phyloP scores from a whole-genome alignment of 2,797 vertebrate species.

The Loriculus beryllinus region DNA sequence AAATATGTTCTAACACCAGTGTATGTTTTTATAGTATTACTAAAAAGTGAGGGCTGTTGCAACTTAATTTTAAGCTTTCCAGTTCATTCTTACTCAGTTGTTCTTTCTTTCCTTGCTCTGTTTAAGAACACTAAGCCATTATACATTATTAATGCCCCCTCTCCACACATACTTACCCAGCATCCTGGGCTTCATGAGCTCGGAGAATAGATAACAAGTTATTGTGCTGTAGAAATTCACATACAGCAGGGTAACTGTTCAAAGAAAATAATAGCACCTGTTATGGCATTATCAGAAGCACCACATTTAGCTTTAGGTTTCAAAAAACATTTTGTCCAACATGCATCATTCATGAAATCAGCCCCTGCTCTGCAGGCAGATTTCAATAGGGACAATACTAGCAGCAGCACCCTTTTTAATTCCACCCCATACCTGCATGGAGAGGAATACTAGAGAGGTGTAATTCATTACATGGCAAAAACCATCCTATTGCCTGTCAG shows the following conservation, averaged over 20 bases:
- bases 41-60: neutral
- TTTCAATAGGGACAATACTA: neutral
- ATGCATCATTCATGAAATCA: slow-evolving; percentile 1
- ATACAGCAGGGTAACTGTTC: slow-evolving; percentile 94
- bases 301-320: neutral
- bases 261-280: slow-evolving; percentile 31
- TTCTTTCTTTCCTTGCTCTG: neutral
- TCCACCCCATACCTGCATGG: neutral
- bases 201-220: slow-evolving; percentile 98
- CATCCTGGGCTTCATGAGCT: slow-evolving; percentile 97
- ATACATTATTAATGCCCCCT: neutral
- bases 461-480: neutral
- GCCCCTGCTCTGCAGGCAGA: neutral
- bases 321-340: neutral
- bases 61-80: neutral
- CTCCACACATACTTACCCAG: slow-evolving; percentile 83
- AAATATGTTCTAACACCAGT: neutral
- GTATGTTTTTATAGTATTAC: neutral
- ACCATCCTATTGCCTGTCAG: neutral
- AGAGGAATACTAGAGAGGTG: neutral
- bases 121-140: neutral
- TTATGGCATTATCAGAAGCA: slow-evolving; percentile 26
- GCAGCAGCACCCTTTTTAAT: neutral
- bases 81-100: neutral
- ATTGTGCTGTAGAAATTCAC: slow-evolving; percentile 98